These are phyloP conservation scores for Chrysaora quinquecirrha DNA, from an alignment of 30 jellyfish, hydroid and myxozoan species.

Conservation along the genomic window DNA sequence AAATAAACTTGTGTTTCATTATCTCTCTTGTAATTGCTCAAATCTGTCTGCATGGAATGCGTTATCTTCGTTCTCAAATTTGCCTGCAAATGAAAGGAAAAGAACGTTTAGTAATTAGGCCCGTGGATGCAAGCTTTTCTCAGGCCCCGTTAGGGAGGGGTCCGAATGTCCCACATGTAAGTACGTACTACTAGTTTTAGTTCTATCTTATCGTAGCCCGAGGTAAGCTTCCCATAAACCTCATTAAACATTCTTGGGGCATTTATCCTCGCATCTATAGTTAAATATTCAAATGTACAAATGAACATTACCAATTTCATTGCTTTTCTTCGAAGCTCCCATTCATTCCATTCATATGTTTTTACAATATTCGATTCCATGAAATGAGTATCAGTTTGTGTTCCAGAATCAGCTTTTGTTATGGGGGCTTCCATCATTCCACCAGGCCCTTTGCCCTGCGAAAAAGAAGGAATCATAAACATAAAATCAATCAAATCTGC, in stretches of 20 bases:
- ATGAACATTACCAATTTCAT: conserved; percentile 84
- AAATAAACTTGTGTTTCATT: conserved; percentile 89
- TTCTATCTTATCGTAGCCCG: no score
- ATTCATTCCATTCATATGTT: conserved; percentile 96
- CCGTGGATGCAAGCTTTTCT: no score
- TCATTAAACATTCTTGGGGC: no score
- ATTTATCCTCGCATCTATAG: no score
- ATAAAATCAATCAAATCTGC: no score
- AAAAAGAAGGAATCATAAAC: background rate
- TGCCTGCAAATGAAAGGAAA: conserved; percentile 82
- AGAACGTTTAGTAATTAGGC: no score
- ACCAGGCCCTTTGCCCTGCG: conserved; percentile 73
- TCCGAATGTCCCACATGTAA: no score
- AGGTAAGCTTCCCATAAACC: no score
- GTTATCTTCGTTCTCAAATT: conserved; percentile 89
- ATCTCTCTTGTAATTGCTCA: conserved; percentile 86
- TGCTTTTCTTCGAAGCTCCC: conserved; percentile 94
- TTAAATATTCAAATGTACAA: no score
- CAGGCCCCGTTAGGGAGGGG: no score
- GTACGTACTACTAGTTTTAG: no score
- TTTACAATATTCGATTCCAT: conserved; percentile 85
- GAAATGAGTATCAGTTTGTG: conserved; percentile 92
- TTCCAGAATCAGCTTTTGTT: conserved; percentile 80
- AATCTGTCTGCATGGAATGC: conserved; percentile 91
- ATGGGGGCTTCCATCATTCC: conserved; percentile 70